A percentile compares a stretch with the other conserved stretches of the same genome.
These are phyloP conservation scores for Clusia tigrina DNA, from an alignment of 2,888 invertebrate genomes.

Conservation along the genomic window DNA sequence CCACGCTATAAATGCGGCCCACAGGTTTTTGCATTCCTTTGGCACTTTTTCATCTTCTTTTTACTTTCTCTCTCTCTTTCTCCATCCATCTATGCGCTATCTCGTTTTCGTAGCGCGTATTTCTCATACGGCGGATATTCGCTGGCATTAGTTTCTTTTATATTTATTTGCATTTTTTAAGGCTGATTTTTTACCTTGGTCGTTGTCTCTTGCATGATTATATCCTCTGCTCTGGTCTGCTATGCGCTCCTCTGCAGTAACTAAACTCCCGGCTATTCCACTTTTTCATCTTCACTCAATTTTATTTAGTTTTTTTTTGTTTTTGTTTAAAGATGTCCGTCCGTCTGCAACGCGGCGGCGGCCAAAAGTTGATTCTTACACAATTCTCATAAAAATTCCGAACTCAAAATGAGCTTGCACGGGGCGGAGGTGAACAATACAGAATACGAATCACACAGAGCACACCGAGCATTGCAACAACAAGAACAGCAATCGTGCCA, in stretches of 20 bases:
- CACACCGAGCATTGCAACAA: neutral
- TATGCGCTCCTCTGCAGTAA: neutral
- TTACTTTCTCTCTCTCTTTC: neutral
- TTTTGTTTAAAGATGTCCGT: neutral
- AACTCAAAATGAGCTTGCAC: neutral
- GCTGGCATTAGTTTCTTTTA: constrained; percentile 4
- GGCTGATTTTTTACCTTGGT: neutral
- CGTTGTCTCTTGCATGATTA: neutral
- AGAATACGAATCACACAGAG: neutral
- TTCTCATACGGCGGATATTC: neutral
- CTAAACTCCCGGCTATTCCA: neutral
- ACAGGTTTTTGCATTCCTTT: constrained; percentile 28
- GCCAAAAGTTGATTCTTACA: neutral
- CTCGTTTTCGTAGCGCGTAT: neutral
- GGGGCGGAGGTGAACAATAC: neutral
- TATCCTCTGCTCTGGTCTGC: neutral
- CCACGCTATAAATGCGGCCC: constrained; percentile 28
- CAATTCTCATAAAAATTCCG: constrained; percentile 9
- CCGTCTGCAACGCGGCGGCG: neutral
- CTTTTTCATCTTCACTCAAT: neutral
- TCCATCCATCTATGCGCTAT: neutral
- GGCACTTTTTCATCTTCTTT: constrained; percentile 10
- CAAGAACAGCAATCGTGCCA: too few species aligned
- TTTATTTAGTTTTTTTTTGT: neutral
- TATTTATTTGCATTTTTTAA: constrained; percentile 1